phyloP scores from a whole-genome alignment of 2,113 vertebrate genomes.

The Apodemus speciosus region DNA sequence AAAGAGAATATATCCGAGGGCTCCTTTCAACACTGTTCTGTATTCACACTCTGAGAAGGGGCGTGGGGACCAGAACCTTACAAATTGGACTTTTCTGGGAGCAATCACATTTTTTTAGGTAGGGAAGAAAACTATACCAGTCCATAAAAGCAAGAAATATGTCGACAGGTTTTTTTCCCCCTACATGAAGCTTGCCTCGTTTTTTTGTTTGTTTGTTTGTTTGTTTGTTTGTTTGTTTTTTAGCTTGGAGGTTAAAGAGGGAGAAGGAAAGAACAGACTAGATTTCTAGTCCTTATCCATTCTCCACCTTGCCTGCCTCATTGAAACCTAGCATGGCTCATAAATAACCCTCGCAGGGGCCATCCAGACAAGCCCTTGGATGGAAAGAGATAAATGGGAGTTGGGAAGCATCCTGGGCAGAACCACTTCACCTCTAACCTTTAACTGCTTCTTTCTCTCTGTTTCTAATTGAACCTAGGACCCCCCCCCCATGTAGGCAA shows the following conservation, averaged over 20 bases:
- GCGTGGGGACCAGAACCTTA: slow-evolving; percentile 10
- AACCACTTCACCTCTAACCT: not conserved
- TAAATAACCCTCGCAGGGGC: not conserved
- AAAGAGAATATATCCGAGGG: not conserved
- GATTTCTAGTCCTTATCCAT: not conserved
- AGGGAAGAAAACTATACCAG: slow-evolving; percentile 2
- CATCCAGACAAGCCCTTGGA: not conserved
- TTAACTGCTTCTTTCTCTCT: not conserved
- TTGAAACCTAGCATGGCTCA: not conserved
- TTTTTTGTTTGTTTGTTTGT: too few relatives aligned
- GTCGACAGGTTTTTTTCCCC: slow-evolving; percentile 26
- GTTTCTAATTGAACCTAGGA: not conserved
- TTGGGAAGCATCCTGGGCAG: not conserved
- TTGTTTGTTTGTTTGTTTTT: not conserved
- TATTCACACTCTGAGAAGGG: not conserved
- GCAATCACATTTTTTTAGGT: slow-evolving; percentile 39
- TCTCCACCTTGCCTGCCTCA: not conserved
- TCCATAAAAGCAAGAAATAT: slow-evolving; percentile 63
- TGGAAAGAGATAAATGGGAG: not conserved
- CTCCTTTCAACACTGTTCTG: not conserved
- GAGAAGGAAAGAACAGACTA: not conserved
- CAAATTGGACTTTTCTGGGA: slow-evolving; percentile 17
- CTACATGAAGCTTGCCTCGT: slow-evolving; percentile 26
- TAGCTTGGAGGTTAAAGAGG: slow-evolving; percentile 37
- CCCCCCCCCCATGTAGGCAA: not conserved